Base-by-base conservation (phyloP, 64 coral and sea anemone genomes). In the Montipora foliosa region DNA sequence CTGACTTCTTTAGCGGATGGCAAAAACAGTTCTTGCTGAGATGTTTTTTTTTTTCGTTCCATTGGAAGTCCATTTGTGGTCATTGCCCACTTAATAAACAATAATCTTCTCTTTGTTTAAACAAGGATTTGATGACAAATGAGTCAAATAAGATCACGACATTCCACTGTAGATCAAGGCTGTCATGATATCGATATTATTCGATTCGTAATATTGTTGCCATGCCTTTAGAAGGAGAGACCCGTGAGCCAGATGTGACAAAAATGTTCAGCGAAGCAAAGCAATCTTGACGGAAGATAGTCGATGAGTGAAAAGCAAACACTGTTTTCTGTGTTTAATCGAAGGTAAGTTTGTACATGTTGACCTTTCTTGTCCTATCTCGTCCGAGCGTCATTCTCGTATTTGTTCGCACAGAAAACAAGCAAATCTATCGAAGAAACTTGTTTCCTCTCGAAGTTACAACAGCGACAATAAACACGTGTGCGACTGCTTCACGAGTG, bases 51-150 rank as follows among this genome's bases (percentile, higher is more conserved):
- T 84, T 24, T 68, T 37, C 37, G 37, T 37, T 37, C 25, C 44
- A 84, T 84, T 67, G 47, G n/a, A 84, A 67, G 59, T 47, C 59
- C 81, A 84, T 84, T 67, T 67, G 17, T 45, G n/a, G 46, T 71
- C 37, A 71, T 45, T 72, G 47, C 1, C 0, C 62, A 20, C 16
- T 86, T 59, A 51, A 86, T 86, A 86, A 86, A 86, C 47, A 72
- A 86, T 50, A 7, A 71, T 71, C 66, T 49, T 66, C 71, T 49
- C 45, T 17, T 10, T 85, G 82, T 85, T 85, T 85, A 17, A 70
- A 8, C 1, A 71, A 13, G 64, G 67, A 86, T 86, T 86, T 51
- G 64, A 72, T 86, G 82, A 86, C 82, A 49, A 86, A 86, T 47
- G 64, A 4, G 52, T 6, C 6, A 47, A 45, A 8, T 71, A 44